phyloP scores from a whole-genome alignment of 2,113 vertebrate species.

The Campylomormyrus tamandua region DNA sequence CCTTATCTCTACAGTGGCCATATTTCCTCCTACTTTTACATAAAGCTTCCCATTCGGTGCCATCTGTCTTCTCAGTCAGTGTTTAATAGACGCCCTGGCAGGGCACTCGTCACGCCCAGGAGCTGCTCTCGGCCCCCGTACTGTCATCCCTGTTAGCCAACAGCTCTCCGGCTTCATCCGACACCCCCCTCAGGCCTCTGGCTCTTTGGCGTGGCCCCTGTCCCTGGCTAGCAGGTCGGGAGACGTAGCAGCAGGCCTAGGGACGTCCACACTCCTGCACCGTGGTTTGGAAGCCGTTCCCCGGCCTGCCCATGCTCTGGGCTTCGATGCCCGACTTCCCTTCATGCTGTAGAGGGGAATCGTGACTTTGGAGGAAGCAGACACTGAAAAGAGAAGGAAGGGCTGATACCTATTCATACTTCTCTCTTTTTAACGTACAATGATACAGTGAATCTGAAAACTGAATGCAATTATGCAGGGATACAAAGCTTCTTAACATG shows the following conservation, averaged over 20 bases:
- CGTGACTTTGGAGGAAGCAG: background rate
- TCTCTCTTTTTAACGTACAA: background rate
- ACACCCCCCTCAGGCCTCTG: background rate
- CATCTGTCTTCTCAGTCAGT: conserved; percentile 62
- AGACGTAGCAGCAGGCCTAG: background rate
- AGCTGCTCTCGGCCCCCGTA: background rate
- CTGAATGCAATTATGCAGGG: background rate
- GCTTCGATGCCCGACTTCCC: background rate
- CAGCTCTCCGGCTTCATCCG: background rate
- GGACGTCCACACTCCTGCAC: background rate
- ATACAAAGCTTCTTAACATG: background rate
- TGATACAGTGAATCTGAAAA: background rate
- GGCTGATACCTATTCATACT: background rate
- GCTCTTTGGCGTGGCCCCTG: background rate
- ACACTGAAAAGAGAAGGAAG: background rate
- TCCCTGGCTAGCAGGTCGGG: background rate
- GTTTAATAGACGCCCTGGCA: conserved; percentile 56
- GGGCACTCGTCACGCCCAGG: conserved; percentile 33
- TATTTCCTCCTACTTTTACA: conserved; percentile 64
- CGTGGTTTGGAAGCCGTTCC: background rate
- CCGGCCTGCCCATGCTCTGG: background rate
- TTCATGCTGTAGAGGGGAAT: background rate
- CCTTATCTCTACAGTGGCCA: conserved; percentile 57
- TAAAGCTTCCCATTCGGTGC: conserved; percentile 52
- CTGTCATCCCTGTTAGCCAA: background rate